A percentile compares a stretch with the other conserved stretches of the same genome.
These are phyloP conservation scores for Drosophila heteroneura DNA, from an alignment of 2,888 invertebrate genomes.

Conservation along the genomic window DNA sequence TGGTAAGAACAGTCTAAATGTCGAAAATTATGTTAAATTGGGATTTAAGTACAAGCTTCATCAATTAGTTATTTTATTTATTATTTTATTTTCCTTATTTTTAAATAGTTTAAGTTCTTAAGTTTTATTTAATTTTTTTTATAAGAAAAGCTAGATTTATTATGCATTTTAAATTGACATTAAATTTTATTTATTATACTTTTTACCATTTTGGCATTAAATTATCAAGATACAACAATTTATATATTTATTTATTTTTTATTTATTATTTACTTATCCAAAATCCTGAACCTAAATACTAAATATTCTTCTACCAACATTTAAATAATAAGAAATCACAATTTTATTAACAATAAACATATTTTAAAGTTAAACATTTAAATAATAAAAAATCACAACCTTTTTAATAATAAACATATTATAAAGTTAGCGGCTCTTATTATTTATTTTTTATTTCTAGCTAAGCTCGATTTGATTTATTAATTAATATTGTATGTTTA, in stretches of 20 bases:
- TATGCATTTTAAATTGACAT: neutral
- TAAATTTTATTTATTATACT: neutral
- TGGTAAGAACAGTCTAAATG: constrained; percentile 85
- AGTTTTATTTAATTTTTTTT: neutral
- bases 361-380: neutral
- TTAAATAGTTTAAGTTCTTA: neutral
- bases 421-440: neutral
- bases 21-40: neutral
- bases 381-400: neutral
- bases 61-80: neutral
- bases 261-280: neutral
- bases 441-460: neutral
- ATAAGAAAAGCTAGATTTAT: neutral
- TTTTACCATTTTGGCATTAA: neutral
- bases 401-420: neutral
- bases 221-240: neutral
- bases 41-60: neutral
- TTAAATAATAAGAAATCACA: neutral
- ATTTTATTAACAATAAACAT: neutral
- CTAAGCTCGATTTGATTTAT: neutral
- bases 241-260: neutral
- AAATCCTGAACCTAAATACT: neutral
- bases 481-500: neutral
- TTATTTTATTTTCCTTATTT: neutral
- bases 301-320: neutral